Base-by-base conservation (phyloP, 1,140 invertebrate species). In the Drosophila funebris region DNA sequence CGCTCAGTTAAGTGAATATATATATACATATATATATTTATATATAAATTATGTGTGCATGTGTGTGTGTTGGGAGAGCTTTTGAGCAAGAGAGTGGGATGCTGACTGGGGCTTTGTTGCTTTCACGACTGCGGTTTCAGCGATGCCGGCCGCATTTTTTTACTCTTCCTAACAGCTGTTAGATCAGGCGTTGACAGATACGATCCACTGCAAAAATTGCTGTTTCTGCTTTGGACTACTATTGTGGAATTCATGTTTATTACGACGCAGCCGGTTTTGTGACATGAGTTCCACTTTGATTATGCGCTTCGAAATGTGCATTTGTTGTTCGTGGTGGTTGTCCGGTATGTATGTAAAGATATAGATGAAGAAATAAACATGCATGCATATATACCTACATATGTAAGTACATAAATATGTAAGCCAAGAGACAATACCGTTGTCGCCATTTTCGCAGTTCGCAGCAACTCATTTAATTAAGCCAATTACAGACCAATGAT, bases 91-190 rank as follows among this genome's bases (percentile, higher is more conserved):
- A 64, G 68, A 57, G 52, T 64, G 37, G 44, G 62, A 52, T 67
- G 62, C 52, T 71, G 37, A 53, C 52, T 71, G 37, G n/a, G 44
- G n/a, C 62, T 67, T 11, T 67, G 14, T n/a, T 71, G 52, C 43
- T 64, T 48, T 66, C 50, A 53, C 58, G 46, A 41, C 33, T 36
- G 33, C 33, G 33, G 14, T 29, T 16, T 16, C 22, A 56, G 50
- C 53, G 56, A 56, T 24, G 71, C 71, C 71, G 71, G 71, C 50
- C 43, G 57, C 56, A 9, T 20, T 16, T 41, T 36, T 53, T 61
- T 56, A 33, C 44, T 31, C 36, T 60, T 61, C 13, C 43, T 73
- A 73, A 73, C 71, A 73, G 71, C 71, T 73, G 71, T 73, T 73
- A 73, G 66, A 69, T 11, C 16, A 41, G 46, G n/a, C 44, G n/a